A percentile compares a stretch with the other conserved stretches of the same genome.
phyloP scores from a whole-genome alignment of 1,140 invertebrate genomes.

The Eriosoma lanigerum region DNA sequence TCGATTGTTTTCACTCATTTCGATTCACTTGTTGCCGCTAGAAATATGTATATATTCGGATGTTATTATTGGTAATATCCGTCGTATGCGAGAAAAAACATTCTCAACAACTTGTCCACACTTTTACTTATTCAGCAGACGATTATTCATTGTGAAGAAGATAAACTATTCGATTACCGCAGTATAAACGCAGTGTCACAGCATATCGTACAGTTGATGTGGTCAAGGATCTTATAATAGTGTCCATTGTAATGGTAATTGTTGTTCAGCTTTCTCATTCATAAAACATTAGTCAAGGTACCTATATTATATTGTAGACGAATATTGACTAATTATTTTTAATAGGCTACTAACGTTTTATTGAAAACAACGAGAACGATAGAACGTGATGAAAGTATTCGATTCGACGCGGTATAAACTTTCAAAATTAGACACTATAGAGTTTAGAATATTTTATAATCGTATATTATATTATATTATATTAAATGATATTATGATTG shows the following conservation, averaged over 20 bases:
- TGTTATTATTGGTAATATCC: too few relatives aligned
- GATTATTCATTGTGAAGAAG: not conserved
- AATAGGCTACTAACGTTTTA: not conserved
- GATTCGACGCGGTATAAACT: not conserved
- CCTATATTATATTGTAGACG: not conserved
- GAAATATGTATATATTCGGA: too few relatives aligned
- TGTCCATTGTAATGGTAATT: constrained; percentile 29
- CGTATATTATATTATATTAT: constrained; percentile 1
- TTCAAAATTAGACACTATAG: too few relatives aligned
- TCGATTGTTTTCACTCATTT: too few relatives aligned
- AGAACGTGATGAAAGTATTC: not conserved
- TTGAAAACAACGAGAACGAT: not conserved
- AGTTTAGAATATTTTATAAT: not conserved
- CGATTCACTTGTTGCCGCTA: too few relatives aligned
- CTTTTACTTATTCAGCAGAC: constrained; percentile 8
- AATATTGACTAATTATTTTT: constrained; percentile 20
- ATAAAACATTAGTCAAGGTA: constrained; percentile 42
- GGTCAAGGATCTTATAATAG: constrained; percentile 31
- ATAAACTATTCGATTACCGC: not conserved
- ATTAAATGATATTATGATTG: too few relatives aligned
- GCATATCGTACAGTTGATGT: constrained; percentile 12
- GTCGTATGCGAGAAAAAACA: not conserved
- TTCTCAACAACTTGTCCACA: not conserved
- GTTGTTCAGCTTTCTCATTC: constrained; percentile 35
- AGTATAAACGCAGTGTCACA: not conserved